Conservation (phyloP, 2,797 vertebrate genomes). For the Dipus sagitta region DNA sequence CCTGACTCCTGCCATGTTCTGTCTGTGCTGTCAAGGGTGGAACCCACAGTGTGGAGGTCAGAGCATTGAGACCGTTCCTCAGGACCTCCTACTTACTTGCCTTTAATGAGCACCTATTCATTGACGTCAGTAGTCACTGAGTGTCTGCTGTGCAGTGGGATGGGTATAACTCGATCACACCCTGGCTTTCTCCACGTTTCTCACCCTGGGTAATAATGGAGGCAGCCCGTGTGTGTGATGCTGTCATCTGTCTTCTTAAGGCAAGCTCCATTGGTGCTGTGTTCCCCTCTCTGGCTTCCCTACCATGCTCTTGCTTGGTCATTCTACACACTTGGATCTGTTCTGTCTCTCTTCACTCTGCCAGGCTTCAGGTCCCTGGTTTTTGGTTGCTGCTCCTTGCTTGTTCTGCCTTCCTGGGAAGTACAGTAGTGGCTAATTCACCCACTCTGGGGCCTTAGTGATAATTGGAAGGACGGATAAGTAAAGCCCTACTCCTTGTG, state of each 20-base stretch:
- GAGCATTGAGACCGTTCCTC: not conserved
- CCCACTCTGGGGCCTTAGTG: fast-evolving
- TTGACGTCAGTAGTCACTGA: not conserved
- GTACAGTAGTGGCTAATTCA: not conserved
- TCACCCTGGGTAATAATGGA: not conserved
- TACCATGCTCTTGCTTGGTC: not conserved
- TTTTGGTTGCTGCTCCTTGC: not conserved
- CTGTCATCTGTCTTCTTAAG: too few species aligned
- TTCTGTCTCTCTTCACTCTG: not conserved
- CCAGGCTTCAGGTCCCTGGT: not conserved
- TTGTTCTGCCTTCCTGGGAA: not conserved
- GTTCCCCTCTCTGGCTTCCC: not conserved
- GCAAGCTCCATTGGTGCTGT: too few species aligned
- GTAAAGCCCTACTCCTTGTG: not conserved
- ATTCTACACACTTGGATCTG: too few species aligned
- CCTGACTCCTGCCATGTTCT: not conserved
- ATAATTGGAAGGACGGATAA: not conserved
- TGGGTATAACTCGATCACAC: not conserved
- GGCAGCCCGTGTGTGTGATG: too few species aligned
- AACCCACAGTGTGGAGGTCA: not conserved
- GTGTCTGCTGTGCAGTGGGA: not conserved
- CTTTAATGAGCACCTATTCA: not conserved
- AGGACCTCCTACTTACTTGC: not conserved
- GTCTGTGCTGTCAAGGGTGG: not conserved
- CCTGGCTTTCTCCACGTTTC: not conserved